Evolutionary conservation across 2,888 invertebrate species (phyloP), one percentile per base, ranked within the genome.

Genomic region (Pecten maximus): DNA sequence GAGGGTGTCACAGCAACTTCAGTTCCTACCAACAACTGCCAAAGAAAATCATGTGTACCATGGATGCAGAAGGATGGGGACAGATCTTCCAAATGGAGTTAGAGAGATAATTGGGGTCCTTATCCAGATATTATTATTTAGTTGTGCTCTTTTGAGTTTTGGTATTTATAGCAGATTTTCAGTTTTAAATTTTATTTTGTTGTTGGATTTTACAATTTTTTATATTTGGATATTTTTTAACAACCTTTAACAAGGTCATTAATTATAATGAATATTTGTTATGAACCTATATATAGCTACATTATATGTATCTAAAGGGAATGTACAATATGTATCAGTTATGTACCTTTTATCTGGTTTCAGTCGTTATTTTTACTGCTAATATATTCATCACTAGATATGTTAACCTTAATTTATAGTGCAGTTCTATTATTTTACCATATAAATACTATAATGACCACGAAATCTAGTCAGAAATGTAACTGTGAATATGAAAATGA

Each of bases 81-180:
- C 91, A 94, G 89, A 91, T 94, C 40, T 91, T 94, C 3, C 91
- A 94, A 90, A 92, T 92, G 92, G 94, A 94, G 90, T 91, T 93
- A 35, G 93, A 93, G 23, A 90, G 93, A 90, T 90, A 90, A 40
- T 93, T 88, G 91, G 40, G 10, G 40, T 28, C 0, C 35, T 35
- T 2, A 74, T 23, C 23, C 6, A 74, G 74, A 35, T 23, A 28
- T 44, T 12, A 28, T 35, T 74, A 23, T 54, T 4, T 4, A 12
- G 12, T 40, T 54, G 28, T 50, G 19, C 40, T 39, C 4, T 39
- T 8, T 86, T 40, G 0, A 40, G n/a, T 23, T 48, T 88, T 19
- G 23, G 54, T 40, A 39, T 88, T 88, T 54, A 88, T 88, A 8
- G 15, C 10, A 74, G 28, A 28, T 35, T 74, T 74, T 74, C 6